These are phyloP conservation scores for Cladopsammia gracilis DNA, from an alignment of 64 coral and sea anemone species.

Conservation along the genomic window DNA sequence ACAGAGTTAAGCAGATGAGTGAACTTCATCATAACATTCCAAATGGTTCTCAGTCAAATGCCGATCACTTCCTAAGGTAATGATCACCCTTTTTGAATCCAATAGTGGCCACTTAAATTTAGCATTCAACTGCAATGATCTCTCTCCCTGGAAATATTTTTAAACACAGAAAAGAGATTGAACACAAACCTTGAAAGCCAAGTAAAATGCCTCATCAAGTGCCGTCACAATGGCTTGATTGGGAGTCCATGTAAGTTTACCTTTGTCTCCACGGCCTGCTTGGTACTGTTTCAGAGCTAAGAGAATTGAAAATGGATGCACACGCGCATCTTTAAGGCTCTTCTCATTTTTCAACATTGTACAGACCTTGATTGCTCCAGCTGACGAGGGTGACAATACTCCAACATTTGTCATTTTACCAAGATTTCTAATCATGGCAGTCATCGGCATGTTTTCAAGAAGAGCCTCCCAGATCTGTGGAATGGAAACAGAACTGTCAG, in stretches of 20 bases:
- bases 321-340: conserved; percentile 74
- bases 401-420: conserved; percentile 93
- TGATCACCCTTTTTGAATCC: too few relatives aligned
- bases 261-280: conserved; percentile 84
- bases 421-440: conserved; percentile 97
- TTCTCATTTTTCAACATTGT: conserved; percentile 30
- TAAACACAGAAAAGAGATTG: too few relatives aligned
- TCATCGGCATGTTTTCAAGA: conserved; percentile 98
- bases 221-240: conserved; percentile 73
- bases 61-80: too few relatives aligned
- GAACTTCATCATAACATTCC: too few relatives aligned
- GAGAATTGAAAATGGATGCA: conserved; percentile 93
- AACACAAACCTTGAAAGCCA: conserved; percentile 87
- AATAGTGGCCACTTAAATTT: too few relatives aligned
- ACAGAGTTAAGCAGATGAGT: too few relatives aligned
- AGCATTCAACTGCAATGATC: too few relatives aligned
- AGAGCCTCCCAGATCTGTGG: conserved; percentile 91
- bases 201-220: conserved; percentile 87
- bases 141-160: too few relatives aligned
- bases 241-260: conserved; percentile 75
- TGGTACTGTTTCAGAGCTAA: conserved; percentile 84
- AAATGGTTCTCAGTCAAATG: too few relatives aligned
- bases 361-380: conserved; percentile 64
- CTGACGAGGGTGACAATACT: conserved; percentile 42
- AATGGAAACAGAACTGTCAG: neutral